phyloP scores from a whole-genome alignment of 1,140 invertebrate species.

The Dreissena polymorpha region DNA sequence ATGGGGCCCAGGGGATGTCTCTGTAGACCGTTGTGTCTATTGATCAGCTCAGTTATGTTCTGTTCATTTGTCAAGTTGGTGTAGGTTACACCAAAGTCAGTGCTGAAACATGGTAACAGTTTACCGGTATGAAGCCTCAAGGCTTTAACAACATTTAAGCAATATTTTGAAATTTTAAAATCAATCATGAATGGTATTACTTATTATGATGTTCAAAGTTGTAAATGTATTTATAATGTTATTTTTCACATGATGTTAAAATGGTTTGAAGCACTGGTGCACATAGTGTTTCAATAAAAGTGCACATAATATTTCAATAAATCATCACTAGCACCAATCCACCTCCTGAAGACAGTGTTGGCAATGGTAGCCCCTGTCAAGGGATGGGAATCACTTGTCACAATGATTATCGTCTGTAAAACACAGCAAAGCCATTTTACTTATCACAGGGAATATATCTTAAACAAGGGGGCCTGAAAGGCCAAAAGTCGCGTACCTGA shows the following conservation, averaged over 20 bases:
- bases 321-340: not conserved
- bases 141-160: not conserved
- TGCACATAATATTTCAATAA: not conserved
- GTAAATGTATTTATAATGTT: no score
- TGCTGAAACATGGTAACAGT: slow-evolving; percentile 43
- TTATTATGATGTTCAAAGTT: no score
- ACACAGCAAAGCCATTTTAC: not conserved
- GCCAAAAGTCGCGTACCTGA: no score
- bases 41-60: slow-evolving; percentile 49
- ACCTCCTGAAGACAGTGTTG: slow-evolving; percentile 34
- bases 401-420: slow-evolving; percentile 37
- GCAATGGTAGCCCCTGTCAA: not conserved
- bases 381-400: slow-evolving; percentile 16
- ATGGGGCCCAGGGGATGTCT: slow-evolving; percentile 64
- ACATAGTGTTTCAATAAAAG: no score
- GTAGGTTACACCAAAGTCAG: slow-evolving; percentile 63
- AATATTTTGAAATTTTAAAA: not conserved
- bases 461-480: no score
- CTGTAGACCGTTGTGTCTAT: slow-evolving; percentile 67
- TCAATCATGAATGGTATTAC: not conserved
- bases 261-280: no score
- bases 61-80: slow-evolving; percentile 42
- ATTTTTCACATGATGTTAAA: no score
- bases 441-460: not conserved
- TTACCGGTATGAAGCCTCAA: not conserved